Percentiles rank a stretch among this genome's conserved stretches.
These are phyloP conservation scores for Speoplatyrhinus poulsoni DNA, from an alignment of 2,113 vertebrate species.

Conservation along the genomic window DNA sequence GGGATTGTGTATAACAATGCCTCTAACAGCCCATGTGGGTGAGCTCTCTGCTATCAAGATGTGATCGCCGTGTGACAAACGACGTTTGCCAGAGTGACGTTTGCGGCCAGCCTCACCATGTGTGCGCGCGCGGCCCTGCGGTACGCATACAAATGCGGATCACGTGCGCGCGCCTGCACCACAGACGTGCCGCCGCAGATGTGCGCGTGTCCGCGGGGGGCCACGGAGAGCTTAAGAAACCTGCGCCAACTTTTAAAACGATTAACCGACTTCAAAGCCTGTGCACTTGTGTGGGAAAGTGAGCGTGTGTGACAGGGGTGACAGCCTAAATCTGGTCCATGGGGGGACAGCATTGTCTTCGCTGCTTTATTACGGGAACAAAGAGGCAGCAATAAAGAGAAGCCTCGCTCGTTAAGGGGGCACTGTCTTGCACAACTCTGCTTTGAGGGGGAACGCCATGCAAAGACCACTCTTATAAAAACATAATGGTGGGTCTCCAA, in stretches of 20 bases:
- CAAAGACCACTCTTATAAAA: conserved; percentile 31
- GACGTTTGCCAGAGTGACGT: conserved; percentile 60
- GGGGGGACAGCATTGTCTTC: conserved; percentile 38
- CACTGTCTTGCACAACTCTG: conserved; percentile 44
- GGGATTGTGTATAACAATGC: conserved; percentile 43
- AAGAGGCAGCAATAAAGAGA: conserved; percentile 49
- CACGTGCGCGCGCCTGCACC: conserved; percentile 6
- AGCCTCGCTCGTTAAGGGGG: conserved; percentile 47
- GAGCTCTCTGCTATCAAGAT: conserved; percentile 55
- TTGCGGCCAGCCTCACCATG: conserved; percentile 35
- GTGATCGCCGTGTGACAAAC: conserved; percentile 60
- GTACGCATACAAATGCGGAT: not conserved
- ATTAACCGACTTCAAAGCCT: conserved; percentile 31
- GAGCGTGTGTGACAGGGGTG: conserved; percentile 40
- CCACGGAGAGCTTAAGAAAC: conserved; percentile 3
- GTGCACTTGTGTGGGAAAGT: conserved; percentile 56
- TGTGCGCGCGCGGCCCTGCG: conserved; percentile 5
- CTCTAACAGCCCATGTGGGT: conserved; percentile 48
- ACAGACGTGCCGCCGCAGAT: conserved; percentile 19
- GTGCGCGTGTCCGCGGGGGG: not conserved
- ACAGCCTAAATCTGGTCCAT: conserved; percentile 50
- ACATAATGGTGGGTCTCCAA: conserved; percentile 24
- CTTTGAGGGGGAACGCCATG: conserved; percentile 37
- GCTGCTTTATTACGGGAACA: conserved; percentile 62
- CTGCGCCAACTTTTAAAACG: conserved; percentile 41